Evolutionary conservation across 2,113 vertebrate genomes (phyloP), one percentile per base, ranked within the genome.

Genomic region (Gymnarchus niloticus): DNA sequence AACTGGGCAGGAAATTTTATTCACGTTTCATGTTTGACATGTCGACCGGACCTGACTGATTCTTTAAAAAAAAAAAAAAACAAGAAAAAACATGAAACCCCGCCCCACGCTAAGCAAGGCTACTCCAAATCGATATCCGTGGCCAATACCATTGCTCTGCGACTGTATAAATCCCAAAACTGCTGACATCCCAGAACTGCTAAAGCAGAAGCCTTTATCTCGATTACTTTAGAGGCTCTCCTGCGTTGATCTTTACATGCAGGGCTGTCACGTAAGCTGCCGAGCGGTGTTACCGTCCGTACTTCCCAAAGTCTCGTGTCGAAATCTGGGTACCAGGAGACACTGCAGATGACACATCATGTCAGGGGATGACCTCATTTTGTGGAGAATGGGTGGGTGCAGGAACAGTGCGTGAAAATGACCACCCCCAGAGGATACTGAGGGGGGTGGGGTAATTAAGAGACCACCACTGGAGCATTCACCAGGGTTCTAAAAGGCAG

Each of bases 401-500:
- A 2, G 78, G 44, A 61, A 14, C 3, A 48, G 46, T 37, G 41
- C 6, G 21, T 1, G 56, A 2, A 44, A 52, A 21, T 37, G 10
- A n/a, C 25, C 28, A 23, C 56, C 33, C 54, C 48, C 1, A 21
- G 61, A 48, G 84, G 28, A 76, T 6, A 41, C 21, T 48, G 59
- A 44, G 21, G 37, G 49, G 37, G 84, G 23, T 10, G 84, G 77
- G 77, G 1, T n/a, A n/a, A n/a, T n/a, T 7, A 0, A 33, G 21
- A 59, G 25, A 86, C 56, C 85, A 86, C 48, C 65, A 52, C 56
- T 83, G 69, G 56, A 88, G 90, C 89, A 88, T 73, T 92, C 90
- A 89, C 92, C 88, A 90, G 91, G 89, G 92, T 91, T 91, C 85
- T 90, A 87, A 89, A 88, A 83, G 14, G 59, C 81, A 91, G 90